phyloP scores from a whole-genome alignment of 1,140 invertebrate species.

The Cydia splendana region DNA sequence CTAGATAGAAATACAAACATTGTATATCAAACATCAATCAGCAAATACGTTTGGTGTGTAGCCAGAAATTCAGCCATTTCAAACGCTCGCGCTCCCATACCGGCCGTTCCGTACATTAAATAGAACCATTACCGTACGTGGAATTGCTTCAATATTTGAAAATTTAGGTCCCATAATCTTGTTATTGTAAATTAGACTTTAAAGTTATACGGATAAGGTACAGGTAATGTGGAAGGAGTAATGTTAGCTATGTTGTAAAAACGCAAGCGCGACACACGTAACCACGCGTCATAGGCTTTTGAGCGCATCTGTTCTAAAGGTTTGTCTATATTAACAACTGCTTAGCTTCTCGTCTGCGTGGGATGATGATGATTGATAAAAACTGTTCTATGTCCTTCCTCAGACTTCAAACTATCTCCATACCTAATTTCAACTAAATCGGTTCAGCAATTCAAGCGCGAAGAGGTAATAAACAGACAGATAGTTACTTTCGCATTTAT shows the following conservation, averaged over 20 bases:
- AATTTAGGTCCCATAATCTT: neutral
- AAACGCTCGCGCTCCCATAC: neutral
- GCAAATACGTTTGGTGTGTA: neutral
- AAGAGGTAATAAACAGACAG: too few relatives aligned
- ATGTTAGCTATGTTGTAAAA: neutral
- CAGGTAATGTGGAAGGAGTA: neutral
- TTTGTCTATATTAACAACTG: neutral
- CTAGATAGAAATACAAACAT: neutral
- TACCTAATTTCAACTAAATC: too few relatives aligned
- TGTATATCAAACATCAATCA: neutral
- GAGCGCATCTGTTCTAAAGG: constrained; percentile 21
- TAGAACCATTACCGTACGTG: constrained; percentile 20
- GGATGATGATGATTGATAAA: too few relatives aligned
- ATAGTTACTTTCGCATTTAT: too few relatives aligned
- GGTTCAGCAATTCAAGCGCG: too few relatives aligned
- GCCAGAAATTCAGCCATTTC: neutral
- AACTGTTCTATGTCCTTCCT: too few relatives aligned
- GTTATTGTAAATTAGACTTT: neutral
- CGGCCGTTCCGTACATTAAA: constrained; percentile 3
- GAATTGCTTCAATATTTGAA: constrained; percentile 19
- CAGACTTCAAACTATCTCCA: too few relatives aligned
- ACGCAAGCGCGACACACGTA: constrained; percentile 22
- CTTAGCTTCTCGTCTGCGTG: too few relatives aligned
- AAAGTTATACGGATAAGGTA: neutral
- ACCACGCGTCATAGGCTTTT: constrained; percentile 17